phyloP scores from a whole-genome alignment of 1,140 invertebrate species.

The Brachionus paranguensis region DNA sequence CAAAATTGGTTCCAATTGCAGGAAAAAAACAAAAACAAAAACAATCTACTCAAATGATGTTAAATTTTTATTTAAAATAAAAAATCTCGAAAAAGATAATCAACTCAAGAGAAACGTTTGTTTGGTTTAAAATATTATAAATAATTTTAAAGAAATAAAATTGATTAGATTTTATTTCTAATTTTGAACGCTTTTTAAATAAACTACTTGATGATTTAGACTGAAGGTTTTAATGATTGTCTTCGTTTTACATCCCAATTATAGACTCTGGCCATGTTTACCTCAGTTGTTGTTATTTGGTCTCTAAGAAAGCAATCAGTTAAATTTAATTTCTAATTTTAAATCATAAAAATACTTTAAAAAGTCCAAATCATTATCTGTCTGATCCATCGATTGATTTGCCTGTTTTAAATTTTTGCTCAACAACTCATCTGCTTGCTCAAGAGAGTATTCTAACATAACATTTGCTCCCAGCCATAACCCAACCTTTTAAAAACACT shows the following conservation, averaged over 20 bases:
- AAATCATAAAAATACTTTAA: not conserved
- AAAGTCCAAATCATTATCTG: conserved; percentile 30
- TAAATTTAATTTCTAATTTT: not conserved
- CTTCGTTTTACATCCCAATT: conserved; percentile 40
- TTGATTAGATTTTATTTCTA: not conserved
- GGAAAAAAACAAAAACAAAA: not conserved
- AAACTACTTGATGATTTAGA: not conserved
- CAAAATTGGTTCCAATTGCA: conserved; percentile 2
- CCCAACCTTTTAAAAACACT: not conserved
- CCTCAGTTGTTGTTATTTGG: conserved; percentile 41
- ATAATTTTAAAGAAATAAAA: conserved; percentile 14
- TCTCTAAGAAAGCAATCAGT: not conserved
- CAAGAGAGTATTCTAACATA: conserved; percentile 39
- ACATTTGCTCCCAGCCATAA: conserved; percentile 40
- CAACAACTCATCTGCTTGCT: conserved; percentile 39
- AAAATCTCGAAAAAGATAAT: not conserved
- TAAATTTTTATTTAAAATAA: not conserved
- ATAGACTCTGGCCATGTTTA: conserved; percentile 39
- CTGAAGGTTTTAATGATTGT: conserved; percentile 20
- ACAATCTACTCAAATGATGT: not conserved
- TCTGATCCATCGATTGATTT: conserved; percentile 18
- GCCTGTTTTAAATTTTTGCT: conserved; percentile 29
- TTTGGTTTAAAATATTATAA: not conserved
- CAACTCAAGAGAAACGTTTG: not conserved
- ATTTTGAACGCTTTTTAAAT: not conserved